Percentiles rank a stretch among this genome's conserved stretches.
phyloP scores from a whole-genome alignment of 2,113 vertebrate species.

The Megaleporinus macrocephalus region DNA sequence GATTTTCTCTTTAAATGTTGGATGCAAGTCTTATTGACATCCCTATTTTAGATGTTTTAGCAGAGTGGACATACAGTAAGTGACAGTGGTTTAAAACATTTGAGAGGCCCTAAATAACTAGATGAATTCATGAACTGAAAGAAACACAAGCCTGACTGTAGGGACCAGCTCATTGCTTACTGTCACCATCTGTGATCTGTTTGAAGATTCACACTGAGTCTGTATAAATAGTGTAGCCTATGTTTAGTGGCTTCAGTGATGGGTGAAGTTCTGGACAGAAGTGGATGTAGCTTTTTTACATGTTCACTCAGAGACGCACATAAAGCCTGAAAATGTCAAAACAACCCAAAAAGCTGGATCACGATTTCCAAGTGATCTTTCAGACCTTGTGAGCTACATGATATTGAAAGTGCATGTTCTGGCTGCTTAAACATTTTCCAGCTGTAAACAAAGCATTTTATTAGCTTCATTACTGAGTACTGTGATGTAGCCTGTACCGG shows the following conservation, averaged over 20 bases:
- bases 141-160: not conserved
- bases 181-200: constrained; percentile 5
- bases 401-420: not conserved
- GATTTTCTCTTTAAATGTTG: too few relatives aligned
- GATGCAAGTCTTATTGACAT: not conserved
- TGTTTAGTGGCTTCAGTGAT: not conserved
- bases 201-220: not conserved
- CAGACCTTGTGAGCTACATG: not conserved
- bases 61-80: not conserved
- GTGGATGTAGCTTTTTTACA: not conserved
- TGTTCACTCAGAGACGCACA: not conserved
- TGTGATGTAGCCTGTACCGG: not conserved
- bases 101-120: not conserved
- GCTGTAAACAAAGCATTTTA: not conserved
- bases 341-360: not conserved
- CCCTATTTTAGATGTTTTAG: not conserved
- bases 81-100: not conserved
- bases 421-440: not conserved
- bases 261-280: not conserved
- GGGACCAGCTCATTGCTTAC: not conserved
- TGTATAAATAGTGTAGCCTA: not conserved
- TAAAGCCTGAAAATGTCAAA: not conserved
- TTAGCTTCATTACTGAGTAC: not conserved
- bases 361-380: not conserved
- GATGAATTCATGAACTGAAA: not conserved